These are phyloP conservation scores for Malacoctenus gilli DNA, from an alignment of 2,797 vertebrate species.

Conservation along the genomic window DNA sequence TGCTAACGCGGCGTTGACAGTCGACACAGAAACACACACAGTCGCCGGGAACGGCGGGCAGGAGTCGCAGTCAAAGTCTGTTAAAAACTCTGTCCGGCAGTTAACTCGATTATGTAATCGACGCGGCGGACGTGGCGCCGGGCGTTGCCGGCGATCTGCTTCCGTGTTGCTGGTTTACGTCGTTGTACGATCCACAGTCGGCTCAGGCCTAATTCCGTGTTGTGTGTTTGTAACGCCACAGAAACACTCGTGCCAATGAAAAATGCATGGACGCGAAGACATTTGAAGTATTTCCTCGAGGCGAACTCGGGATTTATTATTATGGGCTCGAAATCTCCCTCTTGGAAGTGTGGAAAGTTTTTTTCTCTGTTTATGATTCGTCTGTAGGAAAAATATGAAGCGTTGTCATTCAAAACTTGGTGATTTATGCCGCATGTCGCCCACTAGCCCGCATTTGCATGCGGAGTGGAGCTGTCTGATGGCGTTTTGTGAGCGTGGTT, in stretches of 20 bases:
- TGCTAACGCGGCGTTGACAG: constrained; percentile 55
- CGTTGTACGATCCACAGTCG: too few species aligned
- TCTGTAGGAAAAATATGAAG: constrained; percentile 21
- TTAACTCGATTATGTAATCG: constrained; percentile 11
- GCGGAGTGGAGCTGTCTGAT: constrained; percentile 33
- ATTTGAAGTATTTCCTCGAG: constrained; percentile 25
- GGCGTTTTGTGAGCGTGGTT: constrained; percentile 12
- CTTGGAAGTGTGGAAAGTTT: constrained; percentile 2
- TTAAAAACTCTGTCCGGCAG: neutral
- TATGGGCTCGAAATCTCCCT: constrained; percentile 8
- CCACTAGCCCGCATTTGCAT: constrained; percentile 28
- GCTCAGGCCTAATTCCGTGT: constrained; percentile 11
- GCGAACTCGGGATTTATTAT: constrained; percentile 26
- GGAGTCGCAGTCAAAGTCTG: constrained; percentile 14
- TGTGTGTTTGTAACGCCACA: constrained; percentile 6
- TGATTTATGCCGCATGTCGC: constrained; percentile 11
- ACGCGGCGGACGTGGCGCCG: too few species aligned
- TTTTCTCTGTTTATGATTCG: constrained; percentile 32
- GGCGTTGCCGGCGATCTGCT: too few species aligned
- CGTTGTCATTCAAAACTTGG: constrained; percentile 29
- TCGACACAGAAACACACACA: constrained; percentile 4
- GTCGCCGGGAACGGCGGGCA: constrained; percentile 6
- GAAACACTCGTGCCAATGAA: constrained; percentile 11
- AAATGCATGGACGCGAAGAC: constrained; percentile 5
- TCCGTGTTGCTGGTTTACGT: too few species aligned